These are phyloP conservation scores for Drosophila kohkoa DNA, from an alignment of 1,140 invertebrate species.

Conservation along the genomic window DNA sequence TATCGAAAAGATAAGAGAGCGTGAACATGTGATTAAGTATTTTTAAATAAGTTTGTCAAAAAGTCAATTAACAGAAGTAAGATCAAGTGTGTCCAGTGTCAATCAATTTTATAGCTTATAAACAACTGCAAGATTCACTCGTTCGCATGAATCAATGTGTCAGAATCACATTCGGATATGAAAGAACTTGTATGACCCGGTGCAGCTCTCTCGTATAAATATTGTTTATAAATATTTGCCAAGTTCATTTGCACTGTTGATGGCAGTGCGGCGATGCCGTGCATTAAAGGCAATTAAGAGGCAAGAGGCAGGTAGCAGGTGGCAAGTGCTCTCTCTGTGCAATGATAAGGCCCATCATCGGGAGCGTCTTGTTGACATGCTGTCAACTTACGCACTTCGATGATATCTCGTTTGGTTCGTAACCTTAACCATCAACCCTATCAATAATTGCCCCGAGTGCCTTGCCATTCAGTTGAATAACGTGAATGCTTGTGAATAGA, in stretches of 20 bases:
- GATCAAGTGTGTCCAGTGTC: no score
- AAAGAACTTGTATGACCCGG: background rate
- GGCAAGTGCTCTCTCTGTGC: constrained; percentile 24
- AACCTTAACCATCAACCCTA: constrained; percentile 23
- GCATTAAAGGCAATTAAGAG: constrained; percentile 24
- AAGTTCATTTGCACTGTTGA: constrained; percentile 9
- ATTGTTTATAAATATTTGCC: constrained; percentile 12
- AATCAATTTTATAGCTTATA: no score
- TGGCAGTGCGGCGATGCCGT: background rate
- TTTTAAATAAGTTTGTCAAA: no score
- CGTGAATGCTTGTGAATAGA: constrained; percentile 34
- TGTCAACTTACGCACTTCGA: constrained; percentile 50
- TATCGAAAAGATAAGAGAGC: no score
- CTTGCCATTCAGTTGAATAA: constrained; percentile 53
- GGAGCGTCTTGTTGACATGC: constrained; percentile 49
- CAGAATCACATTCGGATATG: no score
- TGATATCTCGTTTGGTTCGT: constrained; percentile 33
- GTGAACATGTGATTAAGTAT: no score
- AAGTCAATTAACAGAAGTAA: no score
- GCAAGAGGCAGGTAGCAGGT: background rate
- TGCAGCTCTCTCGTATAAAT: background rate
- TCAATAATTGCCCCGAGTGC: constrained; percentile 23
- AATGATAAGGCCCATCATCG: constrained; percentile 33
- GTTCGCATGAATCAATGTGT: no score
- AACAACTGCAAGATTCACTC: no score